Percentiles rank a stretch among this genome's conserved stretches.
Evolutionary conservation across 1,140 invertebrate species (phyloP).

Genomic region (Amyelois transitella): DNA sequence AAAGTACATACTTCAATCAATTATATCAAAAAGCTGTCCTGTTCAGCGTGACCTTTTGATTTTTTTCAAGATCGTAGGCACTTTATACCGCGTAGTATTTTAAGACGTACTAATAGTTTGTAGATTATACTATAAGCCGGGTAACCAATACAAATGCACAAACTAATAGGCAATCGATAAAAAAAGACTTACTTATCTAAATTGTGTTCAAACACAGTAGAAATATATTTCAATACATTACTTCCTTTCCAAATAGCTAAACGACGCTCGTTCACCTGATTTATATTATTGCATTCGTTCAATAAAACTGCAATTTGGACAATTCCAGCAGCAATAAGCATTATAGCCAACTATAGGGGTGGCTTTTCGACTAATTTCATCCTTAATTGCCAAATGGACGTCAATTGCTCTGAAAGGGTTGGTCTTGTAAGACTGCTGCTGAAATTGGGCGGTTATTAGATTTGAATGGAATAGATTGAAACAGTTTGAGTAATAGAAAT

Average conservation of each 20-base stretch:
- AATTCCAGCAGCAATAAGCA: neutral
- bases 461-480: neutral
- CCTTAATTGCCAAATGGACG: neutral
- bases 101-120: too few species aligned
- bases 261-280: neutral
- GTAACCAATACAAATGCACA: too few species aligned
- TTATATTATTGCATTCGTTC: neutral
- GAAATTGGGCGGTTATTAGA: neutral
- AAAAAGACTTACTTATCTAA: too few species aligned
- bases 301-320: neutral
- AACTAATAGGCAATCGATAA: too few species aligned
- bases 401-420: neutral
- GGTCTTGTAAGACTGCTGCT: neutral
- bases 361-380: neutral
- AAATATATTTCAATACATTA: neutral
- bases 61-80: too few species aligned
- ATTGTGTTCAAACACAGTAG: neutral
- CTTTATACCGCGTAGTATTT: too few species aligned
- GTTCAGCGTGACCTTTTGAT: too few species aligned
- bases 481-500: neutral
- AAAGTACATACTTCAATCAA: too few species aligned
- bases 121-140: too few species aligned
- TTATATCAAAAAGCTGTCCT: too few species aligned
- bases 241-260: neutral
- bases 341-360: neutral